Evolutionary conservation across 2,888 invertebrate species (phyloP).

Genomic region (Morpho helenor): DNA sequence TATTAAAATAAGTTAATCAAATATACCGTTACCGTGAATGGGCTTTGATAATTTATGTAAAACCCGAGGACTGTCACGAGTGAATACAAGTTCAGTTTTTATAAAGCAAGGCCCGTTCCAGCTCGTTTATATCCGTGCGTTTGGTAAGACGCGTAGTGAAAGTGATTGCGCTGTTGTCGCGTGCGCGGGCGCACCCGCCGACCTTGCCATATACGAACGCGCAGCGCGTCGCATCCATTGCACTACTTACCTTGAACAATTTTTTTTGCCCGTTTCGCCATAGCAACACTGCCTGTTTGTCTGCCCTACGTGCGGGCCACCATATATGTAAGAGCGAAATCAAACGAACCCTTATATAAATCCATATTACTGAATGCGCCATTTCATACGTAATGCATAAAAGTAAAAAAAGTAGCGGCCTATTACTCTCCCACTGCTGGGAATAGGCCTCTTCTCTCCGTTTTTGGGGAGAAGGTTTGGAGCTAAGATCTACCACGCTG

Average conservation of each 20-base stretch:
- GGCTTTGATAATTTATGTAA: constrained; percentile 2
- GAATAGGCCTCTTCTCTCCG: no score
- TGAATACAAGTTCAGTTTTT: constrained; percentile 20
- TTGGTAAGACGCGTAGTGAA: constrained; percentile 68
- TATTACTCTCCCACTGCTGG: no score
- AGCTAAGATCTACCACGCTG: no score
- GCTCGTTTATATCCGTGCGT: constrained; percentile 43
- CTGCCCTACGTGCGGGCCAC: constrained; percentile 6
- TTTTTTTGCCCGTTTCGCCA: constrained; percentile 47
- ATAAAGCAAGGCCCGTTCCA: constrained; percentile 38
- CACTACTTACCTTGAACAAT: constrained; percentile 49
- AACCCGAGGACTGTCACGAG: background rate
- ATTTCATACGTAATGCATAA: background rate
- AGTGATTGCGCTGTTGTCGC: constrained; percentile 73
- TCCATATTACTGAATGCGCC: background rate
- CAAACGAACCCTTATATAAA: constrained; percentile 2
- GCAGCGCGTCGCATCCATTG: constrained; percentile 36
- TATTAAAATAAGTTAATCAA: no score
- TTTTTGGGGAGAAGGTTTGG: no score
- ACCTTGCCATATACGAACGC: constrained; percentile 68
- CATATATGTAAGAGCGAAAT: constrained; percentile 2
- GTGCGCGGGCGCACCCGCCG: constrained; percentile 60
- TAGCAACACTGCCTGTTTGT: constrained; percentile 31
- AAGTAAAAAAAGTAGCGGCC: no score
- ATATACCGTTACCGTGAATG: background rate